Evolutionary conservation across 2,797 vertebrate genomes (phyloP).

Genomic region (Gambusia yucatana): DNA sequence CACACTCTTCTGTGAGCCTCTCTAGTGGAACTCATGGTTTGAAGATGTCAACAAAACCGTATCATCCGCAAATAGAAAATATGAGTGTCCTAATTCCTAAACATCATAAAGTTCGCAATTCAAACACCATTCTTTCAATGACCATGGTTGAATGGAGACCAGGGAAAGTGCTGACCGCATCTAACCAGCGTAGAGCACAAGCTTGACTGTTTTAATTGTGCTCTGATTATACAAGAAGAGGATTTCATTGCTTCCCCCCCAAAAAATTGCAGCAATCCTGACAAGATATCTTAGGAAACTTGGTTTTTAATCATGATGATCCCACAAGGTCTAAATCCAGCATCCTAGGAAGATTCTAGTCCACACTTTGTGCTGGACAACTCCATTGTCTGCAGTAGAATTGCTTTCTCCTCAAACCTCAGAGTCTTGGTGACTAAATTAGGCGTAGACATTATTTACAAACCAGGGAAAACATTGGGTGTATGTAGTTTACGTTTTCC

Average conservation of each 20-base stretch:
- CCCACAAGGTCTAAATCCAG: not conserved
- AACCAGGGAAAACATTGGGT: not conserved
- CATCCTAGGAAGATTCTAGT: not conserved
- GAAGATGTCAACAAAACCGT: not conserved
- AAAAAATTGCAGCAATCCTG: not conserved
- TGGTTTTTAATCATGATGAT: not conserved
- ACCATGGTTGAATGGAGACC: not conserved
- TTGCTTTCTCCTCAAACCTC: not conserved
- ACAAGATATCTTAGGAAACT: not conserved
- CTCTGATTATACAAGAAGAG: not conserved
- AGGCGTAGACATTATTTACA: not conserved
- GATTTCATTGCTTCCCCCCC: not conserved
- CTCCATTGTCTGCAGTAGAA: not conserved
- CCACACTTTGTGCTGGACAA: not conserved
- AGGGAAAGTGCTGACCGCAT: not conserved
- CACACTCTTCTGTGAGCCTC: not conserved
- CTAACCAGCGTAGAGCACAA: not conserved
- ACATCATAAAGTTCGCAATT: not conserved
- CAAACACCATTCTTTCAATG: not conserved
- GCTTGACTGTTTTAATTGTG: not conserved
- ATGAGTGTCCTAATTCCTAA: too few species aligned
- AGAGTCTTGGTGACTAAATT: not conserved
- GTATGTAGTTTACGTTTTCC: conserved; percentile 16
- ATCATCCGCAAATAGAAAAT: not conserved
- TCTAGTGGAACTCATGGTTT: not conserved